Base-by-base conservation (phyloP, 2,113 vertebrate genomes). In the Lonchura striata region DNA sequence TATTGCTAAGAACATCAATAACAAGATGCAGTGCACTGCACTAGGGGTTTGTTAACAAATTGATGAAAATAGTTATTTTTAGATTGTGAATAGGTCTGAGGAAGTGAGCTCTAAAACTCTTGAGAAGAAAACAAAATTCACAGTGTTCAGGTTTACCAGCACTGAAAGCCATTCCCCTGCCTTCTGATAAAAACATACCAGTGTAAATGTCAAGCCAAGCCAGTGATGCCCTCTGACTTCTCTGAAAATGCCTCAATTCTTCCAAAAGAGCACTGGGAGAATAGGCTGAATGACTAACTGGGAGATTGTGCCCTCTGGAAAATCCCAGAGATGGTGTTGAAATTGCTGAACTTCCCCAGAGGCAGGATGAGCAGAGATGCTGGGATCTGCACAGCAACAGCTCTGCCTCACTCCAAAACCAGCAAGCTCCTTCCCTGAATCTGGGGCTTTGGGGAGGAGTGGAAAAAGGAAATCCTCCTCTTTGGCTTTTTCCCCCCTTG, bases 51-150 rank as follows among this genome's bases (percentile, higher is more conserved):
- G 52, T 60, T 92, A 94, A 86, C 64, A 54, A 88, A 93, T 39
- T 93, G 80, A 94, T 64, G 54, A 77, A 70, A 70, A 80, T 28
- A 66, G 85, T 74, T 44, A 82, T 95, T 95, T 97, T 97, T 88
- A 90, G 86, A 68, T 18, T 84, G 66, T 53, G 65, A 85, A 35
- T 76, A 71, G 88, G 42, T 82, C 71, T 33, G 61, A 94, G 52
- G 80, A 64, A 82, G 37, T 52, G 60, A 92, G 54, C 39, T 80
- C 66, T 84, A 61, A 92, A 88, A 82, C 7, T 53, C 54, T 57
- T 6, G 3, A 19, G 50, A 17, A 52, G 44, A 35, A 91, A 94
- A 94, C 56, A 74, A 59, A 41, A 53, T 31, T 9, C n/a, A 41
- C 25, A 2, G 2, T 37, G 53, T 92, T 88, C 69, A 71, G 24